phyloP scores from a whole-genome alignment of 2,797 vertebrate species.

The Anabacerthia variegaticeps region DNA sequence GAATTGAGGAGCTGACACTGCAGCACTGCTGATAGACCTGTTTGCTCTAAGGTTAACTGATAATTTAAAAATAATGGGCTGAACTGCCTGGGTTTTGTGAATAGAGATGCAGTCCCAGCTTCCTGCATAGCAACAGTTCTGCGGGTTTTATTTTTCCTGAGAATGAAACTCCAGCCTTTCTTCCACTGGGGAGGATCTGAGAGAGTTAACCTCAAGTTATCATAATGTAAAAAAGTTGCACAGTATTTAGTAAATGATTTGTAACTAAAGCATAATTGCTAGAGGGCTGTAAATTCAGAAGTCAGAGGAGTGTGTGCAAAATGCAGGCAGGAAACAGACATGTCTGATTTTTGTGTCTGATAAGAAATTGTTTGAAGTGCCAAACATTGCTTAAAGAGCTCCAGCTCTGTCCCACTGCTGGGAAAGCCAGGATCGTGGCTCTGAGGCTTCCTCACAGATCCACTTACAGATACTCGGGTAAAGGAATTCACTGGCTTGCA shows the following conservation, averaged over 20 bases:
- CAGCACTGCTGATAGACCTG: no score
- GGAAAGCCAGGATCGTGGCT: neutral
- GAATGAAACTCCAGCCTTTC: neutral
- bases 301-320: neutral
- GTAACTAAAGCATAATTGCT: neutral
- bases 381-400: neutral
- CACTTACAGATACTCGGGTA: neutral
- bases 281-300: neutral
- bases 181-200: neutral
- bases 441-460: neutral
- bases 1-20: neutral
- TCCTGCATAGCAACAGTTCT: neutral
- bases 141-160: neutral
- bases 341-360: neutral
- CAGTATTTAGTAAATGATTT: neutral
- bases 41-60: neutral
- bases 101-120: neutral
- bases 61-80: neutral
- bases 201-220: neutral
- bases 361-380: neutral
- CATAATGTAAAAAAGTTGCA: neutral
- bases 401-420: neutral
- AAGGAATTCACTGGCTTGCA: neutral
- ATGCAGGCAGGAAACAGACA: neutral
- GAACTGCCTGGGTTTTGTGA: neutral